Evolutionary conservation across 1,140 invertebrate species (phyloP).

Genomic region (Drosophila orosa): DNA sequence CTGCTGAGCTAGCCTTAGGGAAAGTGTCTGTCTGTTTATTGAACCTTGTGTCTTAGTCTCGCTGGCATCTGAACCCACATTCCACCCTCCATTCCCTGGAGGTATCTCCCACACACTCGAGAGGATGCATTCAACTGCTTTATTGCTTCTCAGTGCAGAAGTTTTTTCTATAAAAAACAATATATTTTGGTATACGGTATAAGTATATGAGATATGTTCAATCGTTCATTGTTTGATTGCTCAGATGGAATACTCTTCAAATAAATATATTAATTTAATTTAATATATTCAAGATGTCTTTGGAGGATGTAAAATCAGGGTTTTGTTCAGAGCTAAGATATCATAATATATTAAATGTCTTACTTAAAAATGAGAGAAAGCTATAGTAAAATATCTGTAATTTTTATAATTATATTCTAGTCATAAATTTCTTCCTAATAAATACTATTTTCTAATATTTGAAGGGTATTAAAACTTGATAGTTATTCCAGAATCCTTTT

Average conservation of each 20-base stretch:
- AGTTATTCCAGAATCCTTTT: not conserved
- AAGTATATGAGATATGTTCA: conserved; percentile 4
- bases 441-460: not conserved
- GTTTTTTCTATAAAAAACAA: conserved; percentile 36
- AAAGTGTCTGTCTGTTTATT: conserved; percentile 42
- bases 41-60: conserved; percentile 17
- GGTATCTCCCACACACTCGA: conserved; percentile 4
- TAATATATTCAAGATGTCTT: too few species aligned
- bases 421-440: not conserved
- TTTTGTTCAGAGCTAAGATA: too few species aligned
- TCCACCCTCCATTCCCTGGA: not conserved
- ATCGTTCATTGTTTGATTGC: not conserved
- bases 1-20: conserved; percentile 5
- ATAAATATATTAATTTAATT: too few species aligned
- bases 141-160: conserved; percentile 37
- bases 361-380: too few species aligned
- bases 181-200: conserved; percentile 29
- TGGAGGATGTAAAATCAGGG: too few species aligned
- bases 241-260: not conserved
- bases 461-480: not conserved
- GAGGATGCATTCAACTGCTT: conserved; percentile 36
- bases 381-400: too few species aligned
- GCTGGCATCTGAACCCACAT: not conserved
- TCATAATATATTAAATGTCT: too few species aligned
- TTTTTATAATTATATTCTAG: not conserved